A percentile compares a stretch with the other conserved stretches of the same genome.
These are phyloP conservation scores for Patella ulyssiponensis DNA, from an alignment of 2,888 invertebrate genomes.

Conservation along the genomic window DNA sequence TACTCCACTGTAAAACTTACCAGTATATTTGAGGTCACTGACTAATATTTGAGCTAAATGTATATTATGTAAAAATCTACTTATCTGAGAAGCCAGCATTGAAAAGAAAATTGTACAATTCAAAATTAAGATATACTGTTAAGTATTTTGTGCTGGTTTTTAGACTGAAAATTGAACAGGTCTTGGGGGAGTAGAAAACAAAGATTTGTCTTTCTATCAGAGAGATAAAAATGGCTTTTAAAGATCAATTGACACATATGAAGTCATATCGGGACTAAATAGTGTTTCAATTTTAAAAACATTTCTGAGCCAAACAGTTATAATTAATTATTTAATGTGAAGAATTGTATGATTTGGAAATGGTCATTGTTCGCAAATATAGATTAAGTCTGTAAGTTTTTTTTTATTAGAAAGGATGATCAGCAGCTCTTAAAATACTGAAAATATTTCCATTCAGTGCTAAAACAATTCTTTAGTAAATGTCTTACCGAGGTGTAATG, in stretches of 20 bases:
- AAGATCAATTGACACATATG: too few relatives aligned
- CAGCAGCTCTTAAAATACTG: neutral
- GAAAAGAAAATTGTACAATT: neutral
- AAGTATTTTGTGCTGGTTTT: too few relatives aligned
- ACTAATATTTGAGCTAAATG: neutral
- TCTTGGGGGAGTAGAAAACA: neutral
- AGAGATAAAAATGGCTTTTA: too few relatives aligned
- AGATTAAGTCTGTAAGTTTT: too few relatives aligned
- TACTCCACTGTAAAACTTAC: neutral
- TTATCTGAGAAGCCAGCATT: constrained; percentile 1
- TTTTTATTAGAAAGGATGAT: too few relatives aligned
- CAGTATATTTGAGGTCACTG: neutral
- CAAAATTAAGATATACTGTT: neutral
- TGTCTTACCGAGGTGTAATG: neutral
- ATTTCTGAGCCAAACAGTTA: too few relatives aligned
- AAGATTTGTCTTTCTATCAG: neutral
- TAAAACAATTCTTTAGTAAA: neutral
- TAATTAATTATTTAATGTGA: too few relatives aligned
- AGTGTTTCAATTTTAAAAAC: too few relatives aligned
- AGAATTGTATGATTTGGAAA: too few relatives aligned
- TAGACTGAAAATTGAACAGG: too few relatives aligned
- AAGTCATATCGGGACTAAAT: too few relatives aligned
- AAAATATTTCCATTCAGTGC: neutral
- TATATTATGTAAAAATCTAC: constrained; percentile 7
- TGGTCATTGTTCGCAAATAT: too few relatives aligned